Percentiles rank a stretch among this genome's conserved stretches.
phyloP scores from a whole-genome alignment of 1,140 invertebrate genomes.

The Drosophila mayri region DNA sequence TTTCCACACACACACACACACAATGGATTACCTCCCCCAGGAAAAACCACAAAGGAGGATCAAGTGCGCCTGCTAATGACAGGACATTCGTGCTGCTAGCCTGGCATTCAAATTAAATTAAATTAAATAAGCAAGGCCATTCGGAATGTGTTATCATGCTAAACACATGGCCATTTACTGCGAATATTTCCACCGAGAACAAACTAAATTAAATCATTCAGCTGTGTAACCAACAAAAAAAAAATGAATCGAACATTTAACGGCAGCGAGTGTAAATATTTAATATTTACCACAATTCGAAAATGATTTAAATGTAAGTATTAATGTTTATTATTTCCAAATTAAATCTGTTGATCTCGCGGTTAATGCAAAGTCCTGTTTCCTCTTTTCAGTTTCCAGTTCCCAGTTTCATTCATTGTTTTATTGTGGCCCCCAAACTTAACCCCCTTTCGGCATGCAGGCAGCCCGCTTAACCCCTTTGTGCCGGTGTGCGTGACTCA shows the following conservation, averaged over 20 bases:
- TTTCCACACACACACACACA: constrained; percentile 9
- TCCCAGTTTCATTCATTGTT: constrained; percentile 10
- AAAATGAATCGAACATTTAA: not conserved
- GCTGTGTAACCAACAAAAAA: not conserved
- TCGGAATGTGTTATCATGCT: constrained; percentile 11
- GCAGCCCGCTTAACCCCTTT: constrained; percentile 12
- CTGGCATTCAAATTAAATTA: constrained; percentile 56
- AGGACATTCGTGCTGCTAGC: constrained; percentile 33
- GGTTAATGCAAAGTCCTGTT: constrained; percentile 1
- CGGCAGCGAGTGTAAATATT: constrained; percentile 7
- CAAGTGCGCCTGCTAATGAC: constrained; percentile 53
- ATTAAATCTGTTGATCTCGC: constrained; percentile 2
- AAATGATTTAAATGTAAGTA: constrained; percentile 4
- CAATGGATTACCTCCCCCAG: constrained; percentile 34
- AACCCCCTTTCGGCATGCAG: not conserved
- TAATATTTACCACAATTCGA: constrained; percentile 3
- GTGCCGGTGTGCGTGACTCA: constrained; percentile 39
- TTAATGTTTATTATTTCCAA: not conserved
- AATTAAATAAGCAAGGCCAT: constrained; percentile 20
- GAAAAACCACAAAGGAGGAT: constrained; percentile 26
- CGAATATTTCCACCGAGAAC: not conserved
- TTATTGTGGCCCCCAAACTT: not conserved
- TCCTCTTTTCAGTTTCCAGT: not conserved
- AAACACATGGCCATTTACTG: constrained; percentile 13
- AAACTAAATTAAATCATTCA: constrained; percentile 4